Base-by-base conservation (phyloP, 2,888 invertebrate genomes). In the Malthinus flaveolus region DNA sequence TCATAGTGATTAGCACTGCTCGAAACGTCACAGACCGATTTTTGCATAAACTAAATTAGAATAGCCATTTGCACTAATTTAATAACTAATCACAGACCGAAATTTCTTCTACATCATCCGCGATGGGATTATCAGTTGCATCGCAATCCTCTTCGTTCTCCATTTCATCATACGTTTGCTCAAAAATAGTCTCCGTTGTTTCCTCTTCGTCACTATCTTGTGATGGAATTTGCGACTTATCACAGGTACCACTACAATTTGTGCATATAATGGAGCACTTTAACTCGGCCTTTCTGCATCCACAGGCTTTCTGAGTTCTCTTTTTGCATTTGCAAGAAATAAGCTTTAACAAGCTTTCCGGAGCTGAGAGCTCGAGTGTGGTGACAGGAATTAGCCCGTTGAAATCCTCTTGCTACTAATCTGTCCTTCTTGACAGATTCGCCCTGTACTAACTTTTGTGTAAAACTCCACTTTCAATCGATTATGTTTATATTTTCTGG, bases 41-140 rank as follows among this genome's bases (percentile, higher is more conserved):
- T n/a, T n/a, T n/a, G n/a, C n/a, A n/a, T n/a, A n/a, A n/a, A n/a
- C n/a, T n/a, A n/a, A n/a, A n/a, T n/a, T n/a, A n/a, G n/a, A n/a
- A n/a, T n/a, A n/a, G n/a, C n/a, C n/a, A n/a, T n/a, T n/a, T n/a
- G n/a, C n/a, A n/a, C n/a, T n/a, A n/a, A n/a, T n/a, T n/a, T n/a
- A n/a, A n/a, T n/a, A 31, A n/a, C 9, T 10, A 7, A 32, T 32
- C 32, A 31, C 33, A 34, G 35, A 48, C 15, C 33, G 13, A 48
- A 48, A 48, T 48, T 48, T 48, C 13, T 34, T 11, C 48, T 23
- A 35, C 33, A 49, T 35, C 37, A 49, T 49, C 31, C 49, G 37
- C 49, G 36, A 49, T 49, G 49, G 15, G 15, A 49, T 49, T 49
- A 49, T 49, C 49, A 49, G 36, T 23, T 49, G n/a, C n/a, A n/a